Evolutionary conservation across 2,797 vertebrate species (phyloP).

Genomic region (Catostomus latipinnis): DNA sequence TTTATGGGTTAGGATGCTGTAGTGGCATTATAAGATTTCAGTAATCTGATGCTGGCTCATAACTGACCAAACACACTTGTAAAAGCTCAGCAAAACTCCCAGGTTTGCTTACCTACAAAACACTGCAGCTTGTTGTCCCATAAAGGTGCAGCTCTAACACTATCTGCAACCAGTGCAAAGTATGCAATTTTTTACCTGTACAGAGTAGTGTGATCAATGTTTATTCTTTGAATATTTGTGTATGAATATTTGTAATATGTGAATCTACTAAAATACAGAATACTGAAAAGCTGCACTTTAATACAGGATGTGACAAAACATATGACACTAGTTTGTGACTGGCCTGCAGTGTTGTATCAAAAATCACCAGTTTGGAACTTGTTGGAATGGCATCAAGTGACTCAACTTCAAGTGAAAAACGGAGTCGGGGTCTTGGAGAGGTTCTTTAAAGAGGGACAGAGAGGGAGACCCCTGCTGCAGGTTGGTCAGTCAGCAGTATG

Average conservation of each 20-base stretch:
- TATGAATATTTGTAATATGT: neutral
- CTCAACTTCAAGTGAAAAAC: constrained; percentile 84
- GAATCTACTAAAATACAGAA: neutral
- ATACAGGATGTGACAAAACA: neutral
- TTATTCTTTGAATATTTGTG: neutral
- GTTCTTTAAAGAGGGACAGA: constrained; percentile 53
- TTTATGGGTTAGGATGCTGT: constrained; percentile 26
- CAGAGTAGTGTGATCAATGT: too few species aligned
- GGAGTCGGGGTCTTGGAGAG: constrained; percentile 73
- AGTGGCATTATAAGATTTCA: constrained; percentile 45
- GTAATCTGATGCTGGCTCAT: too few species aligned
- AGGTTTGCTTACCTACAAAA: constrained; percentile 89
- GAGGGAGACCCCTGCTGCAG: constrained; percentile 56
- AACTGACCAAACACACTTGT: constrained; percentile 53
- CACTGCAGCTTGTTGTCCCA: constrained; percentile 97
- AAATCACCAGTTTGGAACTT: constrained; percentile 95
- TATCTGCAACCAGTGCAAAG: constrained; percentile 95
- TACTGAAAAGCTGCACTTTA: neutral
- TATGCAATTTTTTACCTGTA: constrained; percentile 98
- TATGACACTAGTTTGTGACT: neutral
- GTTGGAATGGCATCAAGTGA: constrained; percentile 91
- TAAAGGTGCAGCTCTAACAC: constrained; percentile 94
- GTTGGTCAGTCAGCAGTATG: constrained; percentile 57
- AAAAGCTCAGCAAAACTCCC: constrained; percentile 55
- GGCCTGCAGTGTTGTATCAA: constrained; percentile 91